These are phyloP conservation scores for Neopipo cinnamomea DNA, from an alignment of 2,113 vertebrate genomes.

Conservation along the genomic window DNA sequence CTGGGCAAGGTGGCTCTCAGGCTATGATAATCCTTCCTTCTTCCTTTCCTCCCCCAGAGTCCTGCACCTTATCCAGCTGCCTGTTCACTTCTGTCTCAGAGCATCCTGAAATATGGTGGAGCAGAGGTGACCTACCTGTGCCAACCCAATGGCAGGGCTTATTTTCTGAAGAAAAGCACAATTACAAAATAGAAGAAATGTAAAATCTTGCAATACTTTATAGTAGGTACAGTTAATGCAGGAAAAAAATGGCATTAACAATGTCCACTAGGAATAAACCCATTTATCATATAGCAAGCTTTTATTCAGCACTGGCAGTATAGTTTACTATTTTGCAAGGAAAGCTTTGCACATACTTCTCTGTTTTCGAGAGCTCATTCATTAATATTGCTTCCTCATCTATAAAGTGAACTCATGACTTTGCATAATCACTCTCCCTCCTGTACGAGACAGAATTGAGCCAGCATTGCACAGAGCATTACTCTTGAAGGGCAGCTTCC, in stretches of 20 bases:
- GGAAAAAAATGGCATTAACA: not conserved
- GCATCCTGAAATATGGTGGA: not conserved
- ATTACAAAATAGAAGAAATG: not conserved
- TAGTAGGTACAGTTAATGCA: not conserved
- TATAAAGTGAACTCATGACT: constrained; percentile 78
- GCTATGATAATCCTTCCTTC: not conserved
- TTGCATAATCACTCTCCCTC: constrained; percentile 75
- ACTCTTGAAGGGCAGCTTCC: not conserved
- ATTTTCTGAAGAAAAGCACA: not conserved
- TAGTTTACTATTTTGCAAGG: constrained; percentile 72
- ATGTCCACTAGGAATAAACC: constrained; percentile 70
- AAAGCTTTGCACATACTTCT: constrained; percentile 75
- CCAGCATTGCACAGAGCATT: not conserved
- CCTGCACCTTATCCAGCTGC: not conserved
- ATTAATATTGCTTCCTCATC: constrained; percentile 30
- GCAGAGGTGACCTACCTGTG: not conserved
- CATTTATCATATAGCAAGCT: constrained; percentile 67
- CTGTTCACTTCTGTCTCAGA: not conserved
- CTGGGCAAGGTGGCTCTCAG: not conserved
- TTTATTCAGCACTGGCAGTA: constrained; percentile 61
- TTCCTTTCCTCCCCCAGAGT: not conserved
- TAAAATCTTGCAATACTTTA: not conserved
- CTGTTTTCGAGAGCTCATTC: constrained; percentile 75
- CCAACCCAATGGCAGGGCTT: not conserved
- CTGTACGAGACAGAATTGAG: not conserved